Evolutionary conservation across 2,113 vertebrate species (phyloP).

Genomic region (Peromyscus maniculatus): DNA sequence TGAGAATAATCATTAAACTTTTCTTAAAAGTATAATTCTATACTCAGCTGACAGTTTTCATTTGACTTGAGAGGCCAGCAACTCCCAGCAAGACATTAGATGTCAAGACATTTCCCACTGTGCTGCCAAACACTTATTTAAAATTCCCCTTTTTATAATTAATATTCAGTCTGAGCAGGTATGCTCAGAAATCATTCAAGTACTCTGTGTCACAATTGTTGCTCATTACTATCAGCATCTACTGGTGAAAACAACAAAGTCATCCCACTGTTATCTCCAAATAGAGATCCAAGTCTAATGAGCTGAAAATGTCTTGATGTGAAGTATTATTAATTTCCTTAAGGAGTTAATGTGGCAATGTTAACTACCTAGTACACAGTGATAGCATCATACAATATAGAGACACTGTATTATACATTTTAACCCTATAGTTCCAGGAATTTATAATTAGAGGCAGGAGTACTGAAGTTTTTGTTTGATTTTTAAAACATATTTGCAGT

Average conservation of each 20-base stretch:
- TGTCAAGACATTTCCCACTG: not conserved
- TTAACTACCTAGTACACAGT: not conserved
- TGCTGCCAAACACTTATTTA: not conserved
- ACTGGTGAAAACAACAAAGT: constrained; percentile 22
- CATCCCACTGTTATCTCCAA: not conserved
- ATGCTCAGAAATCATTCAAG: not conserved
- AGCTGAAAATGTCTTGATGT: constrained; percentile 20
- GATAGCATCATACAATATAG: not conserved
- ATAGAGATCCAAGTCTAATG: not conserved
- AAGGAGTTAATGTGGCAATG: not conserved
- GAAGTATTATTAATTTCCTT: not conserved
- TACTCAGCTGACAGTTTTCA: not conserved
- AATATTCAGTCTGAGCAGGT: not conserved
- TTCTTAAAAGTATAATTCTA: not conserved
- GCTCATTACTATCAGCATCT: not conserved
- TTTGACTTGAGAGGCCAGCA: not conserved
- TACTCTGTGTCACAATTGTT: not conserved
- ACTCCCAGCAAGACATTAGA: not conserved
- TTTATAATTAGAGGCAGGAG: not conserved
- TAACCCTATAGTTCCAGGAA: not conserved
- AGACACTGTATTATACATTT: not conserved
- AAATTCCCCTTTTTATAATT: not conserved
- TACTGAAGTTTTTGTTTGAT: not conserved
- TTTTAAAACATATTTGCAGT: not conserved
- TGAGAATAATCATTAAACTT: not conserved